phyloP scores from a whole-genome alignment of 2,888 invertebrate species.

The Sesamia inferens region DNA sequence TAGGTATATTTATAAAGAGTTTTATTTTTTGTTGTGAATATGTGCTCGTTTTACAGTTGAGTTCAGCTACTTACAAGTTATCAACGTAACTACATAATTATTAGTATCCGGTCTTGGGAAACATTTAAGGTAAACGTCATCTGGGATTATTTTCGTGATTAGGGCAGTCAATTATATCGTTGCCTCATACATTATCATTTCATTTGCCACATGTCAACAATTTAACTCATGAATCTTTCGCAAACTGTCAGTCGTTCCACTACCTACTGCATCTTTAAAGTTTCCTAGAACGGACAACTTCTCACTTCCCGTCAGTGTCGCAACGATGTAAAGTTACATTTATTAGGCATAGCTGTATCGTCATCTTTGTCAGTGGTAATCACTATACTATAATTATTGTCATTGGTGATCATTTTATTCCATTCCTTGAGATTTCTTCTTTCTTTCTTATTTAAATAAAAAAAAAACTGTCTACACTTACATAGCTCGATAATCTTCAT shows the following conservation, averaged over 20 bases:
- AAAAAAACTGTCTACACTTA: background rate
- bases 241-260: slow-evolving; percentile 21
- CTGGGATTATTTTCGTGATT: background rate
- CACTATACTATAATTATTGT: background rate
- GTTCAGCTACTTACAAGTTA: background rate
- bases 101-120: background rate
- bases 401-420: background rate
- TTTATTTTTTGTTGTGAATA: slow-evolving; percentile 23
- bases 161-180: background rate
- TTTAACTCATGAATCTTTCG: slow-evolving; percentile 26
- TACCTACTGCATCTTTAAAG: slow-evolving; percentile 32
- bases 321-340: slow-evolving; percentile 39
- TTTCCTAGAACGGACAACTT: slow-evolving; percentile 32
- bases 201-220: slow-evolving; percentile 20
- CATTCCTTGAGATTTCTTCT: background rate
- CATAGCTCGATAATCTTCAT: background rate
- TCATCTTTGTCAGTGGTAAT: background rate
- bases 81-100: background rate
- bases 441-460: background rate
- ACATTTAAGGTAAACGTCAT: background rate
- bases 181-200: slow-evolving; percentile 4
- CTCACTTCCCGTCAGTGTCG: slow-evolving; percentile 38
- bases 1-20: background rate
- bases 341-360: slow-evolving; percentile 13
- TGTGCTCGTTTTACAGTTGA: slow-evolving; percentile 13